phyloP scores from a whole-genome alignment of 2,797 vertebrate genomes.

The Pelochelys cantorii region DNA sequence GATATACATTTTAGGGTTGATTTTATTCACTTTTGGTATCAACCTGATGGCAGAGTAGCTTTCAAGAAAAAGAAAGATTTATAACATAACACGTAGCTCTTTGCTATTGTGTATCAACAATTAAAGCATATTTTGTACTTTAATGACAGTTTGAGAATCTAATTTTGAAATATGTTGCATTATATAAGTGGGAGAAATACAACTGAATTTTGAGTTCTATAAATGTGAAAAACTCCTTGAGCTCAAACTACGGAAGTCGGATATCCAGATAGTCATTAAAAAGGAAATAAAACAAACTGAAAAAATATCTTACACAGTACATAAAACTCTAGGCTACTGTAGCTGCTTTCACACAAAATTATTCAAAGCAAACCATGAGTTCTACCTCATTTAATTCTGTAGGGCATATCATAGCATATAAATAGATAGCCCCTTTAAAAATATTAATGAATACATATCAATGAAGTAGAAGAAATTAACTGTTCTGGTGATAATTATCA shows the following conservation, averaged over 20 bases:
- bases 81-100: neutral
- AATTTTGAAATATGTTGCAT: constrained; percentile 1
- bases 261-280: constrained; percentile 5
- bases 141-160: neutral
- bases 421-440: neutral
- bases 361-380: neutral
- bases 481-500: neutral
- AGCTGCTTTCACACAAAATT: neutral
- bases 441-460: neutral
- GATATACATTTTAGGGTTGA: neutral
- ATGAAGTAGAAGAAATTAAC: neutral
- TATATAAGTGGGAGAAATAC: neutral
- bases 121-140: neutral
- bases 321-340: neutral
- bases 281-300: neutral
- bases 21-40: neutral
- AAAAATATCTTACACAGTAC: neutral
- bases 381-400: neutral
- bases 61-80: neutral
- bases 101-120: neutral
- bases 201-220: neutral
- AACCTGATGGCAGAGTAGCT: neutral
- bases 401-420: fast-evolving
- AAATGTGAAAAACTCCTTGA: neutral
- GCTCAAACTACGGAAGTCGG: neutral